These are phyloP conservation scores for Prunella strophiata DNA, from an alignment of 2,797 vertebrate species.

Conservation along the genomic window DNA sequence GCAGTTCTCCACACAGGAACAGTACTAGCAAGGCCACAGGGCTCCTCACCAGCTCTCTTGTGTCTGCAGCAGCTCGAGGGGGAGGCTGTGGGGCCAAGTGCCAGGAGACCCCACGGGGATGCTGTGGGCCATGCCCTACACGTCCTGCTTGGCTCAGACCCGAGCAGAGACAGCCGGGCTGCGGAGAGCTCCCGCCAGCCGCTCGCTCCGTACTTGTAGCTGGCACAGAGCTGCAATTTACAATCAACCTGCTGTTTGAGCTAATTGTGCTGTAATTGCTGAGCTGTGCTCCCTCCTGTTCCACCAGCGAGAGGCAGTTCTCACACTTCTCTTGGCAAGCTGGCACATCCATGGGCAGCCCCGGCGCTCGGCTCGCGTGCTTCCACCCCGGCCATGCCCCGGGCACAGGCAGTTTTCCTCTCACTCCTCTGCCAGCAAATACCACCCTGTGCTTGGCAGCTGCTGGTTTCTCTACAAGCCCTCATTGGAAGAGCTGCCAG, in stretches of 20 bases:
- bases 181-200: neutral
- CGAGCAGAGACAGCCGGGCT: neutral
- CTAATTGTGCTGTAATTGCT: conserved; percentile 68
- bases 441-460: neutral
- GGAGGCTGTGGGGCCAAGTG: neutral
- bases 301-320: neutral
- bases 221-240: conserved; percentile 61
- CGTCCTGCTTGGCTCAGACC: neutral
- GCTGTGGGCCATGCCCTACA: neutral
- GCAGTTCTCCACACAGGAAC: neutral
- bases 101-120: neutral
- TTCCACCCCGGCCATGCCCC: neutral
- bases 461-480: neutral
- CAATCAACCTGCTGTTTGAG: conserved; percentile 65
- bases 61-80: fast-evolving
- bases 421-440: neutral
- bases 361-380: fast-evolving
- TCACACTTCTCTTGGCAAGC: neutral
- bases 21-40: fast-evolving
- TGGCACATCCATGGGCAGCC: neutral
- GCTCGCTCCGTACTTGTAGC: neutral
- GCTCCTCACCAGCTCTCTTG: neutral
- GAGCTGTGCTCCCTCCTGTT: conserved; percentile 50
- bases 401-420: neutral
- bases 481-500: neutral